Percentiles rank a stretch among this genome's conserved stretches.
Conservation (phyloP, 2,888 invertebrate species). For the Strigamia maritima region DNA sequence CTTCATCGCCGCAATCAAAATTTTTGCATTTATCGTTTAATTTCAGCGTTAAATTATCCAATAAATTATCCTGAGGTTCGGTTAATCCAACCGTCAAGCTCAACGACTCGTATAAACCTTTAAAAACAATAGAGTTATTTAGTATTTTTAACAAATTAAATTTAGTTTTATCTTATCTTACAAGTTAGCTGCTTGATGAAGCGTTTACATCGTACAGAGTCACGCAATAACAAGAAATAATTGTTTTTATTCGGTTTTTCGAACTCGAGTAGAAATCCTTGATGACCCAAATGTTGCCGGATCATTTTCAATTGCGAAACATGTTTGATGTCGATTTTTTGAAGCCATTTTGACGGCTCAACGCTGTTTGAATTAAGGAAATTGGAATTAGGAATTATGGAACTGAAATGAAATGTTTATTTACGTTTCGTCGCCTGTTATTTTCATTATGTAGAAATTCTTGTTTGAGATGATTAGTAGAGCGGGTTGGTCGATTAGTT, state of each 20-base stretch:
- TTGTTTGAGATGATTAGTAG: slow-evolving; percentile 36
- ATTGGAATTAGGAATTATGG: too few relatives aligned
- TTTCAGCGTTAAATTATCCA: neutral
- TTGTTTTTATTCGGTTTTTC: slow-evolving; percentile 12
- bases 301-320: neutral
- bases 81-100: neutral
- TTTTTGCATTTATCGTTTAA: neutral
- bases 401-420: too few relatives aligned
- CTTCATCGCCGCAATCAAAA: neutral
- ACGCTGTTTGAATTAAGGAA: neutral
- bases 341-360: slow-evolving; percentile 16
- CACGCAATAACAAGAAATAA: slow-evolving; percentile 38
- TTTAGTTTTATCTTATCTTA: neutral
- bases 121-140: neutral
- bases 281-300: slow-evolving; percentile 35
- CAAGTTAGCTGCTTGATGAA: neutral
- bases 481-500: neutral
- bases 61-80: neutral
- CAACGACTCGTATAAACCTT: neutral
- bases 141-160: neutral
- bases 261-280: slow-evolving; percentile 40
- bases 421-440: slow-evolving; percentile 38
- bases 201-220: slow-evolving; percentile 39
- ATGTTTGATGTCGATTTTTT: neutral
- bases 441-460: slow-evolving; percentile 40